Conservation (phyloP, 2,888 invertebrate species). For the Bellardia pandia region DNA sequence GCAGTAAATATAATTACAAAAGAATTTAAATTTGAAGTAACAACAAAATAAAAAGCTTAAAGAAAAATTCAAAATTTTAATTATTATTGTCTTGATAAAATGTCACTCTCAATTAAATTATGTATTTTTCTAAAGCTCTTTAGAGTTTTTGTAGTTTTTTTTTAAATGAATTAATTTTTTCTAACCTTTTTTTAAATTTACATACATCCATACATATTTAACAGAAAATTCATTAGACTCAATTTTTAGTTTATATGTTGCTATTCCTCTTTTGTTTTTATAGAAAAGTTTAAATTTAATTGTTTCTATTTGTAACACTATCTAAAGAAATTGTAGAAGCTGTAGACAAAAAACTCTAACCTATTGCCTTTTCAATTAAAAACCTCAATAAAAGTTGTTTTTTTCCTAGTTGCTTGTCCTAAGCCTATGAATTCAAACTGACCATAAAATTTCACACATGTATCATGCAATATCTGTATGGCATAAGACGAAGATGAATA, state of each 20-base stretch:
- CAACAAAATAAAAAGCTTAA: not conserved
- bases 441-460: constrained; percentile 70
- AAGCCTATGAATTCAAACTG: constrained; percentile 56
- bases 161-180: constrained; percentile 49
- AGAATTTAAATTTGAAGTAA: constrained; percentile 8
- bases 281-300: constrained; percentile 50
- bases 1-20: constrained; percentile 24
- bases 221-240: constrained; percentile 10
- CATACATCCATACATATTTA: not conserved
- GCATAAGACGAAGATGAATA: not conserved
- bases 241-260: constrained; percentile 25
- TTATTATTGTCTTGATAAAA: constrained; percentile 16
- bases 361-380: constrained; percentile 65
- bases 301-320: constrained; percentile 48
- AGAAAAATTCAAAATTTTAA: not conserved
- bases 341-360: constrained; percentile 22
- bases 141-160: constrained; percentile 1
- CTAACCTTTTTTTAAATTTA: not conserved
- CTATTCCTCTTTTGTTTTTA: not conserved
- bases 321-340: constrained; percentile 6
- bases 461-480: constrained; percentile 42
- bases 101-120: constrained; percentile 42
- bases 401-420: not conserved
- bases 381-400: constrained; percentile 47
- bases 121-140: not conserved